Evolutionary conservation across 2,797 vertebrate species (phyloP).

Genomic region (Pseudotriccus pelzelni): DNA sequence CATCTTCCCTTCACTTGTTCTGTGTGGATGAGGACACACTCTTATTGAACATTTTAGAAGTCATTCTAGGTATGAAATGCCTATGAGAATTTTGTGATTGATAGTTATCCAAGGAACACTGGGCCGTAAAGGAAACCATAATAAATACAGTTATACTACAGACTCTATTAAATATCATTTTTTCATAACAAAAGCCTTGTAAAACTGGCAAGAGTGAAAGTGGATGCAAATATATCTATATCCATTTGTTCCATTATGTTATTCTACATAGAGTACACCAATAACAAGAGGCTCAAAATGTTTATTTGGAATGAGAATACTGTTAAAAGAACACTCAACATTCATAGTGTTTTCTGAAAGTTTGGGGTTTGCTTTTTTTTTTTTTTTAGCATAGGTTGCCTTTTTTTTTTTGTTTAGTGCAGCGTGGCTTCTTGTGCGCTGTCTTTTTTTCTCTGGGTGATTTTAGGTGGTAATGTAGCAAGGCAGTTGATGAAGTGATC

Average conservation of each 20-base stretch:
- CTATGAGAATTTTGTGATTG: background rate
- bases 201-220: background rate
- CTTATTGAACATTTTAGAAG: background rate
- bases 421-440: background rate
- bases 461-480: background rate
- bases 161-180: background rate
- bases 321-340: background rate
- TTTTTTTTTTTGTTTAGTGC: background rate
- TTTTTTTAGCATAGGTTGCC: background rate
- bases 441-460: background rate
- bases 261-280: background rate
- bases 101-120: background rate
- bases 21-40: background rate
- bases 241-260: background rate
- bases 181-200: background rate
- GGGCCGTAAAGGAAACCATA: background rate
- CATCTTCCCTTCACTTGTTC: background rate
- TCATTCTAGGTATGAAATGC: background rate
- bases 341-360: background rate
- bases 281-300: background rate
- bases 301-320: background rate
- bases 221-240: background rate
- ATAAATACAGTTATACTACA: background rate
- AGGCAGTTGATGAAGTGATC: background rate
- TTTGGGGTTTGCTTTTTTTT: background rate